A percentile compares a stretch with the other conserved stretches of the same genome.
Conservation (phyloP, 2,888 invertebrate genomes). For the Rotaria socialis region DNA sequence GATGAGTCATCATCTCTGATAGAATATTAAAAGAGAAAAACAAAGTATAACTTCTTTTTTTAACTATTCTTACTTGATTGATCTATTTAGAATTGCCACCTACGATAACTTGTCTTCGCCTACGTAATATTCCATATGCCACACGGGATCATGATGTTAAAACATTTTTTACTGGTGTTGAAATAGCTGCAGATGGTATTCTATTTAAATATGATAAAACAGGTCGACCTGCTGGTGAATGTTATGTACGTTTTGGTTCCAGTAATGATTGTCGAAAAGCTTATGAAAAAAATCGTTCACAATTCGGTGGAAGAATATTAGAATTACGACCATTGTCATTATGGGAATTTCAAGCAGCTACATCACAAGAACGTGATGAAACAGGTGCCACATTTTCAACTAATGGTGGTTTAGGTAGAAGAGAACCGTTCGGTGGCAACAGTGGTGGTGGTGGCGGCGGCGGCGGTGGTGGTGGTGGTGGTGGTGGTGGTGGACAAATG, state of each 20-base stretch:
- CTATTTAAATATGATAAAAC: conserved; percentile 33
- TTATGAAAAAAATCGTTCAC: conserved; percentile 34
- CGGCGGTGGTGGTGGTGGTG: not conserved
- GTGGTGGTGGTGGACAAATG: not conserved
- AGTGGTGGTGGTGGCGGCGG: no score
- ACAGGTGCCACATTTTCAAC: conserved; percentile 25
- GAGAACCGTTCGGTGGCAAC: not conserved
- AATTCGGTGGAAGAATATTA: conserved; percentile 14
- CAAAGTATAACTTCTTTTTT: no score
- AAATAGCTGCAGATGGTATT: conserved; percentile 11
- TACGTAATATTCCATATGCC: conserved; percentile 32
- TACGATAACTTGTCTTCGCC: conserved; percentile 15
- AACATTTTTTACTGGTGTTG: not conserved
- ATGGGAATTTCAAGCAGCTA: conserved; percentile 37
- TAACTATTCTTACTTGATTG: no score
- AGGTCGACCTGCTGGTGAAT: conserved; percentile 36
- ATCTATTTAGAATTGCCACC: conserved; percentile 9
- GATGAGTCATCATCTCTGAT: no score
- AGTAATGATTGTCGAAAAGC: conserved; percentile 36
- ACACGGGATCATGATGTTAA: conserved; percentile 19
- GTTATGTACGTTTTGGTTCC: conserved; percentile 21
- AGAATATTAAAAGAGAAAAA: no score
- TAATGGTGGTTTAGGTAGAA: conserved; percentile 9
- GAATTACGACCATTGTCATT: conserved; percentile 31
- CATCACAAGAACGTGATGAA: conserved; percentile 25